Conservation (phyloP, 2,888 invertebrate genomes). For the Opisthograptis luteolata region DNA sequence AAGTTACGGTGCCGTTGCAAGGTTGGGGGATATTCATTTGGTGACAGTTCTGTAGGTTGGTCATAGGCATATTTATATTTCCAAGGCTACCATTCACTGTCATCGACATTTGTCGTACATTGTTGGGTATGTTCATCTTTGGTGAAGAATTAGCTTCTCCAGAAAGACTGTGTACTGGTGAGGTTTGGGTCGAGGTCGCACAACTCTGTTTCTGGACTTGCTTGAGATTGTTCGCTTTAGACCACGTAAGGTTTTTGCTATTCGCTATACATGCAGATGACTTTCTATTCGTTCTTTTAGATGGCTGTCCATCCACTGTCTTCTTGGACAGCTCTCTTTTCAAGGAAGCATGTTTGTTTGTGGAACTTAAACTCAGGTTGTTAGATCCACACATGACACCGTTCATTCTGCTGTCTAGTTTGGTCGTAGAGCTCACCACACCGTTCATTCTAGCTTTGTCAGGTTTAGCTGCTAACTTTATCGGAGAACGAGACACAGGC, state of each 20-base stretch:
- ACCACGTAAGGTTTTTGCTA: constrained; percentile 78
- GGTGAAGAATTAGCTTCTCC: constrained; percentile 69
- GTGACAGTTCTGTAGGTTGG: constrained; percentile 74
- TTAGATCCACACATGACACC: constrained; percentile 78
- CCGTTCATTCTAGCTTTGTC: constrained; percentile 64
- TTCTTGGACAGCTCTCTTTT: constrained; percentile 68
- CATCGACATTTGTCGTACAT: constrained; percentile 72
- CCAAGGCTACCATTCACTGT: constrained; percentile 66
- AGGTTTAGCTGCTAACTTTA: constrained; percentile 56
- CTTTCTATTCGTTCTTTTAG: constrained; percentile 73
- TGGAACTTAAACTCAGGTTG: constrained; percentile 67
- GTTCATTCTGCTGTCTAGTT: constrained; percentile 76
- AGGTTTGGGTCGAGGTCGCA: constrained; percentile 54
- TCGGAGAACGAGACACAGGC: constrained; percentile 54
- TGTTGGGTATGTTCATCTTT: constrained; percentile 72
- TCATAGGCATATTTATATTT: constrained; percentile 70
- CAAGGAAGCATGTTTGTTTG: constrained; percentile 52
- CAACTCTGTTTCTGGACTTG: constrained; percentile 76
- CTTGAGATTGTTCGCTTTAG: constrained; percentile 77
- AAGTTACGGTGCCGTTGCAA: constrained; percentile 69
- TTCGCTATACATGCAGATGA: constrained; percentile 79
- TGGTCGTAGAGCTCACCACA: constrained; percentile 75
- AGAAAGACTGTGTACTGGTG: constrained; percentile 49
- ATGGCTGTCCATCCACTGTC: constrained; percentile 41
- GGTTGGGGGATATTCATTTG: constrained; percentile 72